phyloP scores from a whole-genome alignment of 2,113 vertebrate species.

The Oreocharis arfaki region DNA sequence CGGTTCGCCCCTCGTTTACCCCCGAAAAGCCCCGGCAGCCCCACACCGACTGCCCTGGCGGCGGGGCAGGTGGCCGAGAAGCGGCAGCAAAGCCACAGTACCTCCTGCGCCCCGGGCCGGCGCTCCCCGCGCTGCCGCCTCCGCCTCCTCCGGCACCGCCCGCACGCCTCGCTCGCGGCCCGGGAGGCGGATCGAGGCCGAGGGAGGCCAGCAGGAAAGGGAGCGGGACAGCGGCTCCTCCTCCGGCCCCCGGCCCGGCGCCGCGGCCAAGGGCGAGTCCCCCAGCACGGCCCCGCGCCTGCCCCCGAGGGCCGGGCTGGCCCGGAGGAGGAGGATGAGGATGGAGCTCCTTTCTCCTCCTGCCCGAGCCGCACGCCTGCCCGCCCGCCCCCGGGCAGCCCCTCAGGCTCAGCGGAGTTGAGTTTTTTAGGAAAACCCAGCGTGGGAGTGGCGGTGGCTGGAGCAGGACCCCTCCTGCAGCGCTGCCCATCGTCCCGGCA shows the following conservation, averaged over 20 bases:
- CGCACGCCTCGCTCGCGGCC: background rate
- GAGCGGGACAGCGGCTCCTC: background rate
- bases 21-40: background rate
- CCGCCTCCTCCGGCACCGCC: background rate
- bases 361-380: background rate
- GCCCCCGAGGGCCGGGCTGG: background rate
- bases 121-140: background rate
- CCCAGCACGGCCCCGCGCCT: background rate
- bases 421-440: fast-evolving
- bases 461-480: background rate
- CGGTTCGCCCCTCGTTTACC: background rate
- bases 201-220: background rate
- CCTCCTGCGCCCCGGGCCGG: background rate
- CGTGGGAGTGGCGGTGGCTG: background rate
- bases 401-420: background rate
- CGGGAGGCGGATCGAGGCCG: slow-evolving; percentile 2
- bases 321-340: background rate
- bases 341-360: no score
- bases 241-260: background rate
- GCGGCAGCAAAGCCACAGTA: background rate
- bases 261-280: background rate
- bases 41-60: background rate
- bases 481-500: background rate
- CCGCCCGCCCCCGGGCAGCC: background rate
- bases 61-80: background rate